Evolutionary conservation across 2,888 invertebrate species (phyloP), one percentile per base, ranked within the genome.

Genomic region (Bruchidius siliquastri): DNA sequence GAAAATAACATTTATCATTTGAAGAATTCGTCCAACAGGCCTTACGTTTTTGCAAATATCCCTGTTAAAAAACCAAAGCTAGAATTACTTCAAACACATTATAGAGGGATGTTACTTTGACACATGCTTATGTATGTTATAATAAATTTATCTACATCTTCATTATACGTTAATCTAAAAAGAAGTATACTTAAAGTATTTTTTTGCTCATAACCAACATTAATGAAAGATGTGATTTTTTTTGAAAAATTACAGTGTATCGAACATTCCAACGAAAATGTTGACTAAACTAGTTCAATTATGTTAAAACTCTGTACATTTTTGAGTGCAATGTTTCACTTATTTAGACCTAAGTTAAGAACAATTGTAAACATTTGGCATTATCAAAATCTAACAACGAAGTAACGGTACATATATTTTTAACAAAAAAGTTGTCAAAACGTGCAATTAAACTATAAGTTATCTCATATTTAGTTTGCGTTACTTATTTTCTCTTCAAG

Each of bases 331-430:
- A 49, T 49, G 49, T 49, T 49, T 49, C 49, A 13, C 18, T 13
- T 13, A 49, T 49, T 49, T 49, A 49, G 49, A 49, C 49, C 49
- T 49, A 49, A 49, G 49, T 49, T 49, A 49, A 49, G 49, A 49
- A 49, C 49, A 49, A 8, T 69, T 69, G 69, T 72, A 74, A 74
- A 20, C 72, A 72, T 74, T 69, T 67, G 68, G 66, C 72, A 74
- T 74, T 74, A 74, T 74, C 74, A 70, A 74, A 74, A 74, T 72
- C 72, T 69, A 26, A 69, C 1, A 10, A 26, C 26, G 22, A 68
- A 21, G 69, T 49, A 49, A 71, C 30, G 68, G 68, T 67, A 69
- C 67, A 73, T 32, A 71, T 26, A 49, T 69, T 73, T 73, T 71
- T 69, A 69, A 32, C 73, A 26, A 72, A 67, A 20, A 49, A 22